Base-by-base conservation (phyloP, 1,140 invertebrate genomes). In the Anagrus nilaparvatae region DNA sequence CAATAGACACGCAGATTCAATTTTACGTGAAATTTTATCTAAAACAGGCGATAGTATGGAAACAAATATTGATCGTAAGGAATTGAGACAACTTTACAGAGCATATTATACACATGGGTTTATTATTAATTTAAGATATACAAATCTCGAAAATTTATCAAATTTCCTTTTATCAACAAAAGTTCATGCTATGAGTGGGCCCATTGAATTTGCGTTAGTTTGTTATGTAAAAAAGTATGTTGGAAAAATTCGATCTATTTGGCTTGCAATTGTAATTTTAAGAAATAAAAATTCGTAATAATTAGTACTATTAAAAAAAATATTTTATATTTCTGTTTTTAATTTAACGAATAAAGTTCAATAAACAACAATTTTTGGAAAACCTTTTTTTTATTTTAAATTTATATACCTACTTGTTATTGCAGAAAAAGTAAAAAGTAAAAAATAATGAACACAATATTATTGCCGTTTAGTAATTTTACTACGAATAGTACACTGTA, bases 71-170 rank as follows among this genome's bases (percentile, higher is more conserved):
- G 61, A 65, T 32, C 66, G 59, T 20, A 63, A 55, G 20, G 53
- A 61, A 27, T 43, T 69, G 17, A 53, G 57, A 21, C 60, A 67
- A 45, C 40, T 69, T 1, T 60, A 62, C 20, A 54, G 63, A 41
- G 55, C 55, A 5, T 69, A 67, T 50, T 56, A 60, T 12, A 55
- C 58, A 12, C 63, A 64, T 34, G 65, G 65, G 4, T 67, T 62
- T 19, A 43, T 69, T 6, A 32, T 66, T 6, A 66, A 64, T 23
- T 40, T 64, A 8, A 54, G 63, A 24, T 55, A 60, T 14, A 49
- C 45, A 3, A 46, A 40, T 18, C 18, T 58, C 0, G 53, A 60
- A 4, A 63, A 69, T 24, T 34, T 69, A 5, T 39, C 53, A 1
- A 53, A 54, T 25, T 54, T 58, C 20, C 52, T 69, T 20, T 41